Evolutionary conservation across 2,888 invertebrate species (phyloP).

Genomic region (Andrena minutula): DNA sequence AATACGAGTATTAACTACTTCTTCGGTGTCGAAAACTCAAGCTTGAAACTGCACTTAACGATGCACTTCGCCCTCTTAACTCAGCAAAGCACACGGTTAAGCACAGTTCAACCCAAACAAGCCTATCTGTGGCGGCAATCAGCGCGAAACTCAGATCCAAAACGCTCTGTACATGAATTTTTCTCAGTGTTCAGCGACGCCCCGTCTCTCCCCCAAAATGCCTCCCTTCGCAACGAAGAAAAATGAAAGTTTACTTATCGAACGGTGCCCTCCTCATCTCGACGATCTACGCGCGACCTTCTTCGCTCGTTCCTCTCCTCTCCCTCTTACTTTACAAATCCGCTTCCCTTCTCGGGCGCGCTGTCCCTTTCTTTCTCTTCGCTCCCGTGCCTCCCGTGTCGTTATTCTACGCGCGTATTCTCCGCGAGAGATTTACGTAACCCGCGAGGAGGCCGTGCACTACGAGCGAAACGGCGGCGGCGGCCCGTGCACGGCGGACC

Average conservation of each 20-base stretch:
- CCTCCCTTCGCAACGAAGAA: constrained; percentile 23
- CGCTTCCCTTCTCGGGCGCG: neutral
- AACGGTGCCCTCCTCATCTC: constrained; percentile 79
- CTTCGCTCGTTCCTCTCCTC: constrained; percentile 41
- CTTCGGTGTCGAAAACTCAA: neutral
- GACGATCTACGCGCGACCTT: constrained; percentile 56
- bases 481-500: constrained; percentile 38
- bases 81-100: constrained; percentile 32
- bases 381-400: constrained; percentile 35
- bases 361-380: constrained; percentile 17
- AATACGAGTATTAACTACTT: too few relatives aligned
- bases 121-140: neutral
- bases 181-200: neutral
- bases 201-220: constrained; percentile 24
- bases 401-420: constrained; percentile 30
- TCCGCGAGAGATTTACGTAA: constrained; percentile 67
- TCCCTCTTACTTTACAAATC: constrained; percentile 23
- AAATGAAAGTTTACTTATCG: constrained; percentile 76
- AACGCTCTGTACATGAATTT: neutral
- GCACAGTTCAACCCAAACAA: constrained; percentile 12
- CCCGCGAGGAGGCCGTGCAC: constrained; percentile 57
- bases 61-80: constrained; percentile 19
- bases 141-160: constrained; percentile 1
- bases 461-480: constrained; percentile 43
- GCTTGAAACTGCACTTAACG: constrained; percentile 3